Evolutionary conservation across 2,113 vertebrate species (phyloP).

Genomic region (Leiothrix lutea): DNA sequence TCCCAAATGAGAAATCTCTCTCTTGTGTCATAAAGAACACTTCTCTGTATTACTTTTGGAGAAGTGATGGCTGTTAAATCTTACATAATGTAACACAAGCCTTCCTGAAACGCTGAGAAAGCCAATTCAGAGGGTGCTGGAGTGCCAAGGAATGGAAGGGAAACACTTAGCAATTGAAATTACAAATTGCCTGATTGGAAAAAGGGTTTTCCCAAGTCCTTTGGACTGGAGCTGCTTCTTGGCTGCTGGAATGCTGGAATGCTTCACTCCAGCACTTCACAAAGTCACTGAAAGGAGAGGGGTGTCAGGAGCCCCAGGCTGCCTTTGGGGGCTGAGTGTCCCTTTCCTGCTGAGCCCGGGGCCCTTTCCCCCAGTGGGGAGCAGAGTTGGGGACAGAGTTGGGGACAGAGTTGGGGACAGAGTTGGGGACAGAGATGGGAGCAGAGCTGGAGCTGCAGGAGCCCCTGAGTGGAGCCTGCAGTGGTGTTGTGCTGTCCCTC

Average conservation of each 20-base stretch:
- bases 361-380: background rate
- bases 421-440: no score
- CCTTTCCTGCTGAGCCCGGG: fast-evolving
- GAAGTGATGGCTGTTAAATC: background rate
- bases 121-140: background rate
- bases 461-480: fast-evolving
- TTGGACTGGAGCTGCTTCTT: background rate
- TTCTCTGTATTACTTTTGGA: background rate
- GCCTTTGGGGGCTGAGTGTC: background rate
- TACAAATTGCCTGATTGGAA: background rate
- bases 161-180: background rate
- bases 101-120: background rate
- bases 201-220: background rate
- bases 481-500: fast-evolving
- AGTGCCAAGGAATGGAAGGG: background rate
- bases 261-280: fast-evolving
- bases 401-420: background rate
- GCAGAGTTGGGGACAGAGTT: background rate
- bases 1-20: constrained; percentile 36
- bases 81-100: background rate
- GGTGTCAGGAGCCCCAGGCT: fast-evolving
- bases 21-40: background rate
- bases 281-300: fast-evolving
- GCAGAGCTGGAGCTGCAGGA: no score
- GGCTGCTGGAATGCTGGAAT: fast-evolving